Conservation (phyloP, 2,797 vertebrate species). For the Enteromius unitaeniatus region DNA sequence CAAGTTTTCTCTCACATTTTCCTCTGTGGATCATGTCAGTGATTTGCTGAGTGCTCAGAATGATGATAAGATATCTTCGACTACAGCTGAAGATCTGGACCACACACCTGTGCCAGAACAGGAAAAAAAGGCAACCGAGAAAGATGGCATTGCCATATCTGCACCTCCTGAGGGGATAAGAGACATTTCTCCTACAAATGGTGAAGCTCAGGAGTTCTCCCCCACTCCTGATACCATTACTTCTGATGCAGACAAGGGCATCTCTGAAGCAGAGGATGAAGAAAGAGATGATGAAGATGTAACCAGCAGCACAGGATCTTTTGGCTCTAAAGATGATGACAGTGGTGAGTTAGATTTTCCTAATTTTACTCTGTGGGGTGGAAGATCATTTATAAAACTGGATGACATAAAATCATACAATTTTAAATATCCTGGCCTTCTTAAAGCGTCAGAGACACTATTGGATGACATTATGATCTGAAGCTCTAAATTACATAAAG, state of each 20-base stretch:
- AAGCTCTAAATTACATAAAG: constrained; percentile 28
- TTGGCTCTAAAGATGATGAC: constrained; percentile 79
- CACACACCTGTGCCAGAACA: constrained; percentile 64
- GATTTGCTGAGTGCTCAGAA: constrained; percentile 63
- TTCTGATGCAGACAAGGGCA: constrained; percentile 67
- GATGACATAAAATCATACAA: constrained; percentile 57
- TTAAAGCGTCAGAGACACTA: constrained; percentile 29
- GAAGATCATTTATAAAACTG: constrained; percentile 52
- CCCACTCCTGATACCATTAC: constrained; percentile 44
- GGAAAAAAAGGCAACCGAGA: constrained; percentile 69
- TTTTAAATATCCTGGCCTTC: constrained; percentile 55
- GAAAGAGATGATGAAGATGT: constrained; percentile 73
- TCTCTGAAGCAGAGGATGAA: constrained; percentile 61
- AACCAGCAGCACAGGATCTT: constrained; percentile 73
- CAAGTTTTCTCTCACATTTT: constrained; percentile 82
- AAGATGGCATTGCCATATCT: constrained; percentile 68
- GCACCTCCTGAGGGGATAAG: constrained; percentile 72
- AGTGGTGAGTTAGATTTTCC: constrained; percentile 79
- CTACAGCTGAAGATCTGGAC: constrained; percentile 69
- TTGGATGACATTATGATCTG: constrained; percentile 19
- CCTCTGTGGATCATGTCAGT: constrained; percentile 68
- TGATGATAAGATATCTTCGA: constrained; percentile 60
- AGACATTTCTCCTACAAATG: constrained; percentile 34
- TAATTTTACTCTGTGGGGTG: constrained; percentile 46
- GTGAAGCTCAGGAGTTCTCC: constrained; percentile 41